Percentiles rank a stretch among this genome's conserved stretches.
Conservation (phyloP, 1,140 invertebrate genomes). For the Callitettix versicolor region DNA sequence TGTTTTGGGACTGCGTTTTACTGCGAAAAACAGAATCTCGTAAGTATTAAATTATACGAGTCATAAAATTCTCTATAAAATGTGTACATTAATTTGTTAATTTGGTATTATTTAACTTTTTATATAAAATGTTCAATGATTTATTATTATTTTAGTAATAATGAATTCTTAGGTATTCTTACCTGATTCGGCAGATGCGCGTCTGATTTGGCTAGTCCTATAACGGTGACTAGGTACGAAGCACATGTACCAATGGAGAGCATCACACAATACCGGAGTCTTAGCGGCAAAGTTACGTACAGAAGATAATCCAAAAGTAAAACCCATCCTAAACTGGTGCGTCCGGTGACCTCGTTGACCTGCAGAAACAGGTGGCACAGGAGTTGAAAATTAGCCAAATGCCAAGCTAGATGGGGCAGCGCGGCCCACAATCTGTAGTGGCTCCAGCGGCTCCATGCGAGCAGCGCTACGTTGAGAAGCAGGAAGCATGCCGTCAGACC, state of each 20-base stretch:
- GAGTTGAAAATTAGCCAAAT: conserved; percentile 47
- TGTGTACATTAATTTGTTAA: too few species aligned
- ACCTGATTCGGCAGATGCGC: conserved; percentile 45
- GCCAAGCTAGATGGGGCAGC: conserved; percentile 50
- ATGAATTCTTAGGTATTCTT: conserved; percentile 20
- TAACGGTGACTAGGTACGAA: conserved; percentile 45
- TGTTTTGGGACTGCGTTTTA: too few species aligned
- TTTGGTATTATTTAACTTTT: too few species aligned
- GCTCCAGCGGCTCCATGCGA: conserved; percentile 39
- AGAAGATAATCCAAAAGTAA: conserved; percentile 73
- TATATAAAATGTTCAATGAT: too few species aligned
- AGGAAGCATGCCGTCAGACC: conserved; percentile 41
- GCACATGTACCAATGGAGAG: conserved; percentile 46
- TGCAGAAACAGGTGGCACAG: conserved; percentile 44
- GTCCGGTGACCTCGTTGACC: conserved; percentile 38
- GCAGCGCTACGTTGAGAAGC: conserved; percentile 38
- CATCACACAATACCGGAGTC: conserved; percentile 48
- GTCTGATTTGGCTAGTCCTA: conserved; percentile 32
- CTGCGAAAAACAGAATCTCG: too few species aligned
- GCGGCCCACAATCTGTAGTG: conserved; percentile 38
- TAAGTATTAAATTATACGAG: too few species aligned
- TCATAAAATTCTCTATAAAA: too few species aligned
- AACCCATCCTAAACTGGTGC: conserved; percentile 62
- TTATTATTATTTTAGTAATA: background rate
- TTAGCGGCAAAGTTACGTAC: conserved; percentile 69